Percentiles rank a stretch among this genome's conserved stretches.
phyloP scores from a whole-genome alignment of 2,888 invertebrate genomes.

The Oeneis ivallda region DNA sequence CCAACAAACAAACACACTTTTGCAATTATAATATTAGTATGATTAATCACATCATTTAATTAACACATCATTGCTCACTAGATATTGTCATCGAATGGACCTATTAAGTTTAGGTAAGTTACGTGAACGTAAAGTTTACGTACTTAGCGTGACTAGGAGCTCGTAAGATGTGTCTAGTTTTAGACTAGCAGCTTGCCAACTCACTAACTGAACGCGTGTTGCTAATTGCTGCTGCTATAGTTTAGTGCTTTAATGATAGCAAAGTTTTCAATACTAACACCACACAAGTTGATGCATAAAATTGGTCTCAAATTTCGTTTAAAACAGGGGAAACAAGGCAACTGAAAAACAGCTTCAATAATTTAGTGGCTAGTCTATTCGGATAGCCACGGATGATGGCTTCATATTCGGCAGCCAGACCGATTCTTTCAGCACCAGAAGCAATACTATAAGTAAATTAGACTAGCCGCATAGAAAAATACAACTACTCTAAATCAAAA shows the following conservation, averaged over 20 bases:
- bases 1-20: too few species aligned
- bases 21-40: background rate
- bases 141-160: conserved; percentile 52
- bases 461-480: too few species aligned
- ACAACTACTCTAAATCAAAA: too few species aligned
- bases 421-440: too few species aligned
- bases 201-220: conserved; percentile 54
- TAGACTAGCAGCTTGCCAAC: conserved; percentile 45
- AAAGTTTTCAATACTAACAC: conserved; percentile 4
- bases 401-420: too few species aligned
- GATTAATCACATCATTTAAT: background rate
- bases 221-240: conserved; percentile 56
- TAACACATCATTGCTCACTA: too few species aligned
- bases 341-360: too few species aligned
- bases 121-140: conserved; percentile 10
- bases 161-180: conserved; percentile 51
- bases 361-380: too few species aligned
- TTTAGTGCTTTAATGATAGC: conserved; percentile 23
- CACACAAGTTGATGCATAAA: too few species aligned
- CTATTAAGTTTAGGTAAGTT: background rate
- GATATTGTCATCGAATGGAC: conserved; percentile 22
- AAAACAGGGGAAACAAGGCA: too few species aligned
- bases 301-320: too few species aligned
- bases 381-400: too few species aligned
- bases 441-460: background rate